phyloP scores from a whole-genome alignment of 2,113 vertebrate species.

The Ophiodon elongatus region DNA sequence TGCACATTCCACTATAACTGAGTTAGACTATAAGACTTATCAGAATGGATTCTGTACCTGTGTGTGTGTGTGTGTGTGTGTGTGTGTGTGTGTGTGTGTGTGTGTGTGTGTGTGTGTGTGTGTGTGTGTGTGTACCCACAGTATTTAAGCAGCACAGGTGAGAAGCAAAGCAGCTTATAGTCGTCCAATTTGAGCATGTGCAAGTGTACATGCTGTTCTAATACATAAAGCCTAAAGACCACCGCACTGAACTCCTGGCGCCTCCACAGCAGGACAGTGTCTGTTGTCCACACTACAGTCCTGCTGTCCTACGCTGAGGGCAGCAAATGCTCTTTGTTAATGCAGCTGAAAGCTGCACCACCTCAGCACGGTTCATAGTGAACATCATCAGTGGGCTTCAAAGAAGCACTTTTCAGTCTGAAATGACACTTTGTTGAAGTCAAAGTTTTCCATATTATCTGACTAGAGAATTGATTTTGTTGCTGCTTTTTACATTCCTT shows the following conservation, averaged over 20 bases:
- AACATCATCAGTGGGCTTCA: neutral
- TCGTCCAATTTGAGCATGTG: slow-evolving; percentile 12
- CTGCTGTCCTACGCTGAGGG: neutral
- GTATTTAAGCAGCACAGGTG: slow-evolving; percentile 11
- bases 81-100: too few relatives aligned
- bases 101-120: slow-evolving; percentile 13
- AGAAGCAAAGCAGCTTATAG: slow-evolving; percentile 50
- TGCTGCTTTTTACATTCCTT: too few relatives aligned
- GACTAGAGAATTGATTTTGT: too few relatives aligned
- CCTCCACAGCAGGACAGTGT: neutral
- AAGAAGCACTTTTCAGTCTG: neutral
- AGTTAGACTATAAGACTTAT: too few relatives aligned
- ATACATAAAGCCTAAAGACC: slow-evolving; percentile 27
- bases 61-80: too few relatives aligned
- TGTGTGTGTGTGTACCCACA: neutral
- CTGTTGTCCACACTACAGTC: neutral
- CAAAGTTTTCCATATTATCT: too few relatives aligned
- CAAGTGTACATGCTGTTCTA: neutral
- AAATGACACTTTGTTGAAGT: neutral
- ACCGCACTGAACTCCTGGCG: neutral
- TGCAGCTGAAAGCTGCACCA: slow-evolving; percentile 11
- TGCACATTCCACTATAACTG: too few relatives aligned
- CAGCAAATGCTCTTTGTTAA: slow-evolving; percentile 23
- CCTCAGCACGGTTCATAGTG: slow-evolving; percentile 3
- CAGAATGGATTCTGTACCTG: too few relatives aligned